phyloP scores from a whole-genome alignment of 1,140 invertebrate species.

The Drosophila teissieri region DNA sequence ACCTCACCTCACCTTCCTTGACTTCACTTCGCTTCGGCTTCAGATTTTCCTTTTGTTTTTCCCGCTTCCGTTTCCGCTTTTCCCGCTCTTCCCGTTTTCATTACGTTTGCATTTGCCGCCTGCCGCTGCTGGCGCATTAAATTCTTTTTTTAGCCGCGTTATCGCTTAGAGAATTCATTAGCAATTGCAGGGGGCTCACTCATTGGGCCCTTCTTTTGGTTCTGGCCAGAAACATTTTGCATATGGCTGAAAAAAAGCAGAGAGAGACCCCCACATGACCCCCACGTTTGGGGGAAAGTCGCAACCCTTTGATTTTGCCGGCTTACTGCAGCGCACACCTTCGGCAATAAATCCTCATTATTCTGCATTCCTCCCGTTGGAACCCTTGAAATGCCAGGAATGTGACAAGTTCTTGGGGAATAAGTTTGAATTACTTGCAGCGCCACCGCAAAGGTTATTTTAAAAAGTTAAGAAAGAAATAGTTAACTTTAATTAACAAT shows the following conservation, averaged over 20 bases:
- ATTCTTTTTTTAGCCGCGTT: slow-evolving; percentile 35
- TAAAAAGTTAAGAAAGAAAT: neutral
- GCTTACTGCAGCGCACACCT: slow-evolving; percentile 19
- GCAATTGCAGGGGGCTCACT: slow-evolving; percentile 32
- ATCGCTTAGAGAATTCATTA: slow-evolving; percentile 50
- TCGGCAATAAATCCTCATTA: neutral
- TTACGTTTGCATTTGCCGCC: slow-evolving; percentile 14
- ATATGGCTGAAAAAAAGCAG: slow-evolving; percentile 9
- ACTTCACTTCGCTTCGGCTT: slow-evolving; percentile 5
- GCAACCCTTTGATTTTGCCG: slow-evolving; percentile 21
- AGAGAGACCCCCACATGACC: neutral
- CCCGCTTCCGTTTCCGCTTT: slow-evolving; percentile 17
- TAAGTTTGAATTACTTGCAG: neutral
- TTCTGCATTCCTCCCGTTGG: neutral
- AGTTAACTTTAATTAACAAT: too few species aligned
- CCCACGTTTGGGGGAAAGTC: neutral
- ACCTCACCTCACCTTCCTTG: neutral
- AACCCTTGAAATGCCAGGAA: neutral
- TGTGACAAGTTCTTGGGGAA: neutral
- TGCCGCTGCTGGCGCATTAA: slow-evolving; percentile 36
- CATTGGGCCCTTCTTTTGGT: neutral
- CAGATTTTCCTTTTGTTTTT: slow-evolving; percentile 22
- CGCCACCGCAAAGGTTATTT: neutral
- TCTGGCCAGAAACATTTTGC: slow-evolving; percentile 29
- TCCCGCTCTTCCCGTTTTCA: slow-evolving; percentile 11